phyloP scores from a whole-genome alignment of 2,888 invertebrate genomes.

The Imbricaverruca yamaguchii region DNA sequence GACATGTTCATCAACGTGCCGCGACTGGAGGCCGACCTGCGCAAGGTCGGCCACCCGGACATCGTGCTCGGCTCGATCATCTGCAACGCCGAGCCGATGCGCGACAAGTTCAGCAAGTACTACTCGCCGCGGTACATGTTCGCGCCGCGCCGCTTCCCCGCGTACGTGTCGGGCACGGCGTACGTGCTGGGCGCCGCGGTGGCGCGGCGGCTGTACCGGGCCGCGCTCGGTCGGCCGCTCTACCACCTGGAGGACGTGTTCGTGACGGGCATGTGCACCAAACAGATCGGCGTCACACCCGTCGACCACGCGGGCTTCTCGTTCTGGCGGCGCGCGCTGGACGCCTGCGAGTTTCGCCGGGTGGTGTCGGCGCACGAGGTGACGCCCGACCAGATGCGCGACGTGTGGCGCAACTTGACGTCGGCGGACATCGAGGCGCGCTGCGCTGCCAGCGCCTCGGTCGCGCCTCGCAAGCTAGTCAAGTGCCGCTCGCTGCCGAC shows the following conservation, averaged over 20 bases:
- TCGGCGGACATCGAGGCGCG: conserved; percentile 77
- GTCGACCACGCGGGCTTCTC: conserved; percentile 34
- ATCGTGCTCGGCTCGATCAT: conserved; percentile 37
- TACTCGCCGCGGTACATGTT: conserved; percentile 35
- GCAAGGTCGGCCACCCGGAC: background rate
- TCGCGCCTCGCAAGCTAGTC: conserved; percentile 40
- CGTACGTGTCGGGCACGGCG: conserved; percentile 39
- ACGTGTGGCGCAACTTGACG: conserved; percentile 51
- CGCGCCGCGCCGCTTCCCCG: conserved; percentile 36
- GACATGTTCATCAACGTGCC: conserved; percentile 33
- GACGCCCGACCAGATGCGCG: conserved; percentile 31
- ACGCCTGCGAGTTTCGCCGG: conserved; percentile 34
- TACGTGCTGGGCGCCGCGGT: conserved; percentile 38
- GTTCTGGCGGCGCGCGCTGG: conserved; percentile 32
- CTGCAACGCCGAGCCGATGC: conserved; percentile 36
- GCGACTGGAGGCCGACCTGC: conserved; percentile 33
- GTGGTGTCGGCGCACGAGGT: conserved; percentile 35
- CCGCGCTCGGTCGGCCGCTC: conserved; percentile 35
- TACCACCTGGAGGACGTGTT: conserved; percentile 41
- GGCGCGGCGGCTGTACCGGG: conserved; percentile 35
- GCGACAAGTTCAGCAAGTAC: conserved; percentile 30
- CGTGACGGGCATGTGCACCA: conserved; percentile 38
- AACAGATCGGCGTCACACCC: conserved; percentile 32
- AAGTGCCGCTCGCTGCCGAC: background rate
- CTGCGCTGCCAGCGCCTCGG: conserved; percentile 65